Percentiles rank a stretch among this genome's conserved stretches.
phyloP scores from a whole-genome alignment of 2,888 invertebrate species.

The Coelinius sp. region DNA sequence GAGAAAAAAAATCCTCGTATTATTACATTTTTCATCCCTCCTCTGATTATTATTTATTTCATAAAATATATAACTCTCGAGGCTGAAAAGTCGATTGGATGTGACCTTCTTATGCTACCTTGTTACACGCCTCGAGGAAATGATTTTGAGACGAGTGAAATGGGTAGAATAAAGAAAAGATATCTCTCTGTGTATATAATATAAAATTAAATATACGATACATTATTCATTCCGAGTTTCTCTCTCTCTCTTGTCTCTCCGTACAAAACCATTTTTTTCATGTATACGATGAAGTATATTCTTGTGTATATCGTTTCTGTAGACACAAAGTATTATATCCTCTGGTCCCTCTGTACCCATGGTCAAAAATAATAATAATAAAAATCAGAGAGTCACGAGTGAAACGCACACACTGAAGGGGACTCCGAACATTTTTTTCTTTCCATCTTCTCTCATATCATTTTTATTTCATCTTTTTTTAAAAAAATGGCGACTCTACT shows the following conservation, averaged over 20 bases:
- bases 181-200: constrained; percentile 35
- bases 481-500: constrained; percentile 62
- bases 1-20: constrained; percentile 7
- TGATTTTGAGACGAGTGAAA: constrained; percentile 33
- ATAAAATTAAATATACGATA: constrained; percentile 71
- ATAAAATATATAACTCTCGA: constrained; percentile 40
- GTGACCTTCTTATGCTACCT: constrained; percentile 62
- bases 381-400: constrained; percentile 24
- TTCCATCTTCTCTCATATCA: constrained; percentile 22
- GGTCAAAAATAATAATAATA: constrained; percentile 30
- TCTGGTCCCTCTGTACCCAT: constrained; percentile 30
- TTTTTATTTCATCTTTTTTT: constrained; percentile 29
- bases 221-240: constrained; percentile 71
- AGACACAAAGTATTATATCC: constrained; percentile 46
- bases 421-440: constrained; percentile 24
- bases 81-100: constrained; percentile 67
- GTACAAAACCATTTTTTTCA: constrained; percentile 48
- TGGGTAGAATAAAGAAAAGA: constrained; percentile 21
- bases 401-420: constrained; percentile 11
- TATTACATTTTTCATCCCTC: neutral
- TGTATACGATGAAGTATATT: constrained; percentile 4
- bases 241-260: constrained; percentile 56
- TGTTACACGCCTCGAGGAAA: constrained; percentile 15
- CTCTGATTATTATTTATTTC: neutral
- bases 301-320: constrained; percentile 31